Evolutionary conservation across 2,113 vertebrate genomes (phyloP).

Genomic region (Orthonyx spaldingii): DNA sequence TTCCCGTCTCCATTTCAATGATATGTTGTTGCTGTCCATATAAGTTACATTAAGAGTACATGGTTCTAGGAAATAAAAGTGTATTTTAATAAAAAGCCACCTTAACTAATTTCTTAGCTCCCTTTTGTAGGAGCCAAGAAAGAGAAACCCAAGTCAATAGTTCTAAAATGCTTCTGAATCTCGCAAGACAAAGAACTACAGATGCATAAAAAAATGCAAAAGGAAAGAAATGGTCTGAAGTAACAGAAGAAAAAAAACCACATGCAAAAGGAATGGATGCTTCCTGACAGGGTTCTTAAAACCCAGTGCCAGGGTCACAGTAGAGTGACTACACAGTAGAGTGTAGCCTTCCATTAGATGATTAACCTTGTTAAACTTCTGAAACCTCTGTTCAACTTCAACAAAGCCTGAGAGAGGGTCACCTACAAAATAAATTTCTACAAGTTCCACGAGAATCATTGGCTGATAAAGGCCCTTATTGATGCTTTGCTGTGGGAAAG

Average conservation of each 20-base stretch:
- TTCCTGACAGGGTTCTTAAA: background rate
- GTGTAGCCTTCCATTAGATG: background rate
- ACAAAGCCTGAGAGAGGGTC: background rate
- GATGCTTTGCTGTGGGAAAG: background rate
- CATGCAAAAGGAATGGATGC: background rate
- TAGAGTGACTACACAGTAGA: background rate
- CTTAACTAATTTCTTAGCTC: background rate
- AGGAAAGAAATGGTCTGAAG: background rate
- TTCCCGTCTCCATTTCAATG: constrained; percentile 70
- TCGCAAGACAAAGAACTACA: background rate
- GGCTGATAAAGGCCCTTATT: background rate
- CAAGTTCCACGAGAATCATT: background rate
- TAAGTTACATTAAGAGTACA: constrained; percentile 44
- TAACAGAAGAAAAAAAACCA: background rate
- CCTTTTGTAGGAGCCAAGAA: background rate
- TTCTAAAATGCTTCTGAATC: background rate
- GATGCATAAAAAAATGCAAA: background rate
- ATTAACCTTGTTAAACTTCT: background rate
- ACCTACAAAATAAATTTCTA: background rate
- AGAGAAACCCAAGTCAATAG: background rate
- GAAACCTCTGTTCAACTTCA: background rate
- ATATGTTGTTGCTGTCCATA: constrained; percentile 62
- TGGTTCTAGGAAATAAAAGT: constrained; percentile 63
- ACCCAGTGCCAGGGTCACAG: background rate
- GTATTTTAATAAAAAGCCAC: background rate